Evolutionary conservation across 2,797 vertebrate genomes (phyloP), one percentile per base, ranked within the genome.

Genomic region (Cephalopachus bancanus): DNA sequence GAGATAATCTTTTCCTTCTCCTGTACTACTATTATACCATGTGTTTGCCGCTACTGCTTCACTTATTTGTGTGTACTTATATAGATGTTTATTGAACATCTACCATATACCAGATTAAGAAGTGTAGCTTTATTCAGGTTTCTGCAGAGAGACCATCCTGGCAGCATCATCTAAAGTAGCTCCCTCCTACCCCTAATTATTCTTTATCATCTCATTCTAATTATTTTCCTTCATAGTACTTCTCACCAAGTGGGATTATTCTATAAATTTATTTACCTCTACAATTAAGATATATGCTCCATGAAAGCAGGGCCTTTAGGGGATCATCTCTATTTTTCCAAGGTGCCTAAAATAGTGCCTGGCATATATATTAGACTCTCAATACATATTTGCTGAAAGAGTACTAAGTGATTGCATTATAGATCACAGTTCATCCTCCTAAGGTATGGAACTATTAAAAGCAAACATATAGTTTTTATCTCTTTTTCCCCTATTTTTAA

Each of bases 381-480:
- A 60, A 22, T 17, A 72, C 10, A 67, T 11, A 87, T 67, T 76
- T 94, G 60, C 59, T 89, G 20, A 60, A 76, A 94, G 75, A 81
- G 17, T 17, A 78, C n/a, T 53, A 20, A 85, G 59, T 33, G 74
- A 91, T 44, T 83, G 19, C 24, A 83, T 69, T 78, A 60, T 24
- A 64, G 3, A 93, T 57, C 55, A 87, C 9, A 55, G 17, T 57
- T 22, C 20, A 44, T 75, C 24, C 12, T 22, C 17, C 69, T 60
- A 88, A 91, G 7, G 20, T n/a, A 64, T 53, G 53, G 51, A 44
- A 60, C 6, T 80, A 71, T 72, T 74, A 95, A 14, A 74, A 55
- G 44, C 51, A 90, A 94, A 79, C 37, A 80, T 22, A 87, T 57
- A 81, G 6, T 65, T 76, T 83, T 93, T 30, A 93, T n/a, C 14